Evolutionary conservation across 2,113 vertebrate species (phyloP), one percentile per base, ranked within the genome.

Genomic region (Ophthalmolycus amberensis): DNA sequence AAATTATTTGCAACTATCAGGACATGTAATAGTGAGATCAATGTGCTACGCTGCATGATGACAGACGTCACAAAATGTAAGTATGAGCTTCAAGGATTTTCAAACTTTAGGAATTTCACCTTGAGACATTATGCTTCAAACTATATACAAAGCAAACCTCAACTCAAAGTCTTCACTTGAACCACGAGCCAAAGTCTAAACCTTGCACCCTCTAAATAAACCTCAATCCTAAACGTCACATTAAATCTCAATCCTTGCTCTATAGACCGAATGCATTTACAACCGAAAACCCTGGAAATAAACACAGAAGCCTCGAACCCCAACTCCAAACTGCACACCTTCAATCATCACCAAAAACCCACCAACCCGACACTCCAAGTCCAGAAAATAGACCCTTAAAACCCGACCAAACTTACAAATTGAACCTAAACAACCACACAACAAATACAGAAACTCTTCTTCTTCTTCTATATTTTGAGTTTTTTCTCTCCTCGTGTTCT

Each of bases 231-330:
- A 15, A 74, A 62, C 54, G 5, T 68, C 54, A 52, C 44, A 69
- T 82, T 70, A 75, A 54, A 75, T 37, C 44, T 63, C 14, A 62
- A 27, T 42, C 62, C 68, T 10, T 64, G 29, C 38, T 71, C 66
- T 22, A 20, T 8, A 58, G 63, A 15, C 22, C 63, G 27, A 32
- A 74, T 52, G 32, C n/a, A 22, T 48, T 38, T 59, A 22, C 20
- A 46, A 63, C 67, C 37, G 4, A 50, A 32, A 42, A 32, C 37
- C 68, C 25, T 32, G 10, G 37, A 80, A 37, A 73, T 22, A 65
- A 65, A 80, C 52, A 66, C 50, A 38, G 16, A 46, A 25, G 71
- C 66, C 80, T 76, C 44, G 18, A 16, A 69, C 16, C 66, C 27
- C 32, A 50, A 69, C 42, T 62, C 44, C 44, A 69, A 46, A n/a